Conservation (phyloP, 2,113 vertebrate species). For the Cryptotis parvus region DNA sequence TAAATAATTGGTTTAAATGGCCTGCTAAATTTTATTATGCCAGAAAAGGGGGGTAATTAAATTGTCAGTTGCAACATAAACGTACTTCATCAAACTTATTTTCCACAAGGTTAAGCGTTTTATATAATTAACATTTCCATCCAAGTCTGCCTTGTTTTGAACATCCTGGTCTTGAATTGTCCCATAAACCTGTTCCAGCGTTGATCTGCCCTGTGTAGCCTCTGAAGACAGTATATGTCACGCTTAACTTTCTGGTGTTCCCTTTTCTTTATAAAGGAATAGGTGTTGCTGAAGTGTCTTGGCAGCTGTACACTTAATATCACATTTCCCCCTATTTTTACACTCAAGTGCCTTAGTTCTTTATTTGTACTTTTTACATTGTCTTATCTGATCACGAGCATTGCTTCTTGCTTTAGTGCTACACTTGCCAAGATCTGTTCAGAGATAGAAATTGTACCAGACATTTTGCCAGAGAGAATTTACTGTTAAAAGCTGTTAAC, state of each 20-base stretch:
- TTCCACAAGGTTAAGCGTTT: conserved; percentile 11
- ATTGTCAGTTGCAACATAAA: background rate
- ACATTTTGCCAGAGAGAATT: conserved; percentile 23
- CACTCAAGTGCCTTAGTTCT: background rate
- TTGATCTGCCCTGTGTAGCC: background rate
- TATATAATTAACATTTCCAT: conserved; percentile 14
- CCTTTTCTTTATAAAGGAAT: background rate
- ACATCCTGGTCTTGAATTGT: background rate
- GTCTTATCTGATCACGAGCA: background rate
- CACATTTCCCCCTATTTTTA: background rate
- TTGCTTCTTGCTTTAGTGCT: background rate
- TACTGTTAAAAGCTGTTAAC: conserved; percentile 22
- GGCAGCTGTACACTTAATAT: background rate
- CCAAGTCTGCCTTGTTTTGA: background rate
- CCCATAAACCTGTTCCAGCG: background rate
- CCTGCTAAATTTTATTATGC: conserved; percentile 32
- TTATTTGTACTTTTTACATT: conserved; percentile 6
- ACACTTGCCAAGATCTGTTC: background rate
- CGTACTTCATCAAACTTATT: conserved; percentile 25
- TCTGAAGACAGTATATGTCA: background rate
- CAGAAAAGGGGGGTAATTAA: background rate
- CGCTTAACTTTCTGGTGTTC: background rate
- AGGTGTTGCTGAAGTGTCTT: background rate
- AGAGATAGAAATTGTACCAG: background rate
- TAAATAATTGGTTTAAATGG: conserved; percentile 30